Conservation (phyloP, 2,888 invertebrate species). For the Cheilosia variabilis region DNA sequence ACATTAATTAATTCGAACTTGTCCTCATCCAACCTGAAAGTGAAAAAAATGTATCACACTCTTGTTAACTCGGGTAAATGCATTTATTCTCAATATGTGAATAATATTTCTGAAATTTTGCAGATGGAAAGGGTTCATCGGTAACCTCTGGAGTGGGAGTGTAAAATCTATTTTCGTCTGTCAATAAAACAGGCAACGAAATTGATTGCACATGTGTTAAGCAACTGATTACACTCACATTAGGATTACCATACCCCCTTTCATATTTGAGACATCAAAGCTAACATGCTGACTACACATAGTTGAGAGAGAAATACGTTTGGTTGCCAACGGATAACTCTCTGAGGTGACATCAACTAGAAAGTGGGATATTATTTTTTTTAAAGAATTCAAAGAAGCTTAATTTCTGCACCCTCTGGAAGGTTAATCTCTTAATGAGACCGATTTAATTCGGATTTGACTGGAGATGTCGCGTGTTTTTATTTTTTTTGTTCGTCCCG, state of each 20-base stretch:
- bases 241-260: too few species aligned
- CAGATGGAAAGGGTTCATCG: too few species aligned
- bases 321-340: neutral
- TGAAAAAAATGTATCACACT: conserved; percentile 49
- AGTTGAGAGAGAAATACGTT: conserved; percentile 1
- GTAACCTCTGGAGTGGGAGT: too few species aligned
- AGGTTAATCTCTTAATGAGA: conserved; percentile 1
- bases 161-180: too few species aligned
- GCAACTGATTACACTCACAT: too few species aligned
- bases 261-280: conserved; percentile 9
- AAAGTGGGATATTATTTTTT: neutral
- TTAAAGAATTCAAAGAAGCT: neutral
- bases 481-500: too few species aligned
- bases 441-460: neutral
- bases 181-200: too few species aligned
- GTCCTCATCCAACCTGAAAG: conserved; percentile 90
- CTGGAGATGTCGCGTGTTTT: too few species aligned
- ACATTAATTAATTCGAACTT: conserved; percentile 95
- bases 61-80: neutral
- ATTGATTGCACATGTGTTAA: too few species aligned
- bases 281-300: conserved; percentile 16
- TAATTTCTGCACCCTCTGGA: neutral
- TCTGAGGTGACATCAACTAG: conserved; percentile 7
- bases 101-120: too few species aligned
- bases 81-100: neutral